Evolutionary conservation across 2,113 vertebrate genomes (phyloP).

Genomic region (Indri indri): DNA sequence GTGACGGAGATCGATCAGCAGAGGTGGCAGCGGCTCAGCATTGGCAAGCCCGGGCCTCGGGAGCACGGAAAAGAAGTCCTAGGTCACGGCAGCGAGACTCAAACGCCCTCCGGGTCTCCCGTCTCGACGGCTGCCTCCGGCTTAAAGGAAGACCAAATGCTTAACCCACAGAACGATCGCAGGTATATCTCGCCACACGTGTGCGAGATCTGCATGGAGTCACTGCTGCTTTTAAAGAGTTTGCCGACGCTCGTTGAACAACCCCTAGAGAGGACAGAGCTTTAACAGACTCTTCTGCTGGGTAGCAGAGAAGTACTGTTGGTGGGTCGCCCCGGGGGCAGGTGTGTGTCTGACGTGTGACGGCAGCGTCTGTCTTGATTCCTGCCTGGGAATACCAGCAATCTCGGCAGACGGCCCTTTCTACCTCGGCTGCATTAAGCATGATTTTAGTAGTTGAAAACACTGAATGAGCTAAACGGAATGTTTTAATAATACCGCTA

Average conservation of each 20-base stretch:
- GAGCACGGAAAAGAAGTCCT: constrained; percentile 76
- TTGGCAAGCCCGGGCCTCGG: constrained; percentile 80
- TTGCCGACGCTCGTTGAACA: not conserved
- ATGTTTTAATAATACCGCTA: not conserved
- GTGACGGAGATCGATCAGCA: constrained; percentile 95
- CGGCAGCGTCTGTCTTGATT: not conserved
- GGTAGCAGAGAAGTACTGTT: not conserved
- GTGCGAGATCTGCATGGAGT: constrained; percentile 22
- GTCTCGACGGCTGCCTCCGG: not conserved
- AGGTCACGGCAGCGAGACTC: not conserved
- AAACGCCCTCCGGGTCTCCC: constrained; percentile 12
- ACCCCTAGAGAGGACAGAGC: not conserved
- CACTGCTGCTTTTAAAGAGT: not conserved
- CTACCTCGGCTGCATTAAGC: not conserved
- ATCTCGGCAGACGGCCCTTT: not conserved
- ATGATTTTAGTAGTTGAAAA: constrained; percentile 19
- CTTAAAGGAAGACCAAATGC: not conserved
- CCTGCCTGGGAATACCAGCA: not conserved
- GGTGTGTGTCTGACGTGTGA: not conserved
- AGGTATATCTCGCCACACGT: constrained; percentile 79
- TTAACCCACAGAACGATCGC: constrained; percentile 63
- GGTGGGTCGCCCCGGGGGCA: not conserved
- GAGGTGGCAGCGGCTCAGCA: constrained; percentile 87
- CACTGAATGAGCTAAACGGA: not conserved
- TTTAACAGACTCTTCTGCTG: not conserved